Base-by-base conservation (phyloP, 2,797 vertebrate species). In the Chloroceryle amazona region DNA sequence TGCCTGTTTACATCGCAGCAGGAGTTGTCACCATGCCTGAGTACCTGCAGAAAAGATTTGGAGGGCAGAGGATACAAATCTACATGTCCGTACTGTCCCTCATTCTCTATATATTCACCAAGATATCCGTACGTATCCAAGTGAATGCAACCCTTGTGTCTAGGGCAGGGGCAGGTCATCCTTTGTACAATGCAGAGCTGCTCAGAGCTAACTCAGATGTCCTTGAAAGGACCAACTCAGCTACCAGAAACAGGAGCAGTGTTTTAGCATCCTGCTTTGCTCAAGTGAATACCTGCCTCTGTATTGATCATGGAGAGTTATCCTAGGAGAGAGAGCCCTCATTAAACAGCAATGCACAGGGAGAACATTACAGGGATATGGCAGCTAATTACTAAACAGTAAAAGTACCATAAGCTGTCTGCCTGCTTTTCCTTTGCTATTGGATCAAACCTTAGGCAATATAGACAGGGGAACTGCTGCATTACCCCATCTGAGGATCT, bases 11-110 rank as follows among this genome's bases (percentile, higher is more conserved):
- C 96, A 99, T 99, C 0, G 96, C 99, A 62, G 98, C 99, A 19
- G 99, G 98, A 37, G 99, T 99, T 42, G 97, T 99, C 93, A 99
- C 99, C 9, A 99, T 99, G 99, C 99, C 99, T 0, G 98, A 99
- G 91, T 99, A 99, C 96, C 97, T 99, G 96, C 98, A 98, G 95
- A 99, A 99, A 96, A 98, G 99, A 76, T 99, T 99, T 71, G 99
- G 99, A 80, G 99, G 99, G n/a, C 98, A 98, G 92, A 98, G 99
- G 90, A 99, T 99, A 93, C 98, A 99, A 70, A 98, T 99, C 94
- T 99, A 99, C 96, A 98, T 99, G 97, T 99, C 99, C 3, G 96
- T 99, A 62, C 97, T 99, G 68, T 99, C 99, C 62, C 99, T 99
- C 78, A 97, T 99, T 70, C 98, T 99, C 91, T 99, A 99, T 91